Evolutionary conservation across 2,888 invertebrate genomes (phyloP).

Genomic region (Lysandra coridon): DNA sequence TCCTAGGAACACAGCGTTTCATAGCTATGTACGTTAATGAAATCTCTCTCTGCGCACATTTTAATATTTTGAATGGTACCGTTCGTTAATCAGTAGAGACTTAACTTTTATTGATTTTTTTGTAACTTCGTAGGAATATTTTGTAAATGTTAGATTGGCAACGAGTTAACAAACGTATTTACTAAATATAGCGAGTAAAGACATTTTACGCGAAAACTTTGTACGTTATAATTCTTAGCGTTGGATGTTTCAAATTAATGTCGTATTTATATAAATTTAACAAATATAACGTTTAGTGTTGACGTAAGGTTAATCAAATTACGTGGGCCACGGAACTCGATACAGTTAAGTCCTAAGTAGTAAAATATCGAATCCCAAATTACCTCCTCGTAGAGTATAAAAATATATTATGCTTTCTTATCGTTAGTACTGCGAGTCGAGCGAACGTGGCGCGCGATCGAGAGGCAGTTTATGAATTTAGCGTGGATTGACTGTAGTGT

Average conservation of each 20-base stretch:
- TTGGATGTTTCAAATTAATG: constrained; percentile 21
- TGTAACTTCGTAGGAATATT: constrained; percentile 10
- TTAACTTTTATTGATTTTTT: constrained; percentile 13
- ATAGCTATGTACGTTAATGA: constrained; percentile 29
- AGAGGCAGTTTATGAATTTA: neutral
- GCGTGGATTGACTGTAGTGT: constrained; percentile 30
- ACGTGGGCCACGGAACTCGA: constrained; percentile 21
- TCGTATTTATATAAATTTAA: constrained; percentile 27
- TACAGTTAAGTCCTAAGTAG: constrained; percentile 21
- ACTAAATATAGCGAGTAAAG: constrained; percentile 13
- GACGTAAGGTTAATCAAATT: neutral
- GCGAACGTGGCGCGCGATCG: neutral
- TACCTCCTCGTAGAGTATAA: constrained; percentile 25
- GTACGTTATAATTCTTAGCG: constrained; percentile 21
- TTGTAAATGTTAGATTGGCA: constrained; percentile 26
- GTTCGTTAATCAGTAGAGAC: constrained; percentile 24
- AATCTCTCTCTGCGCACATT: constrained; percentile 31
- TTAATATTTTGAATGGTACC: constrained; percentile 30
- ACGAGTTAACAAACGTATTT: constrained; percentile 24
- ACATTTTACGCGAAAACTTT: constrained; percentile 18
- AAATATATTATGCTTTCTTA: constrained; percentile 8
- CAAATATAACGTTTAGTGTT: neutral
- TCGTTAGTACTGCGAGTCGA: neutral
- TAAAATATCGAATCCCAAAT: constrained; percentile 26
- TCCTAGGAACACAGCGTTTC: constrained; percentile 36